phyloP scores from a whole-genome alignment of 2,888 invertebrate species.

The Oeneis ivallda region DNA sequence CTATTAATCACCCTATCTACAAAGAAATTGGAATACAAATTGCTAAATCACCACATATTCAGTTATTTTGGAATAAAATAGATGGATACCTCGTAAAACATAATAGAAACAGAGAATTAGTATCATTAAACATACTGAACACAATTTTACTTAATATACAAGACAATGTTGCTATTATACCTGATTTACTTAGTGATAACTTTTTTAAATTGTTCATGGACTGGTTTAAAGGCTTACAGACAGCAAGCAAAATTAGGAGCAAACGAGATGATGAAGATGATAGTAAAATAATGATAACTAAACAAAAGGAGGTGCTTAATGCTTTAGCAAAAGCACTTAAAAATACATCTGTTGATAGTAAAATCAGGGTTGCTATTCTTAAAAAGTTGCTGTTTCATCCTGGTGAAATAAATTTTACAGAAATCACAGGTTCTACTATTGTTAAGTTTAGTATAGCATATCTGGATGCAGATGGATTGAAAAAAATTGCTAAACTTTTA shows the following conservation, averaged over 20 bases:
- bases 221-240: conserved; percentile 82
- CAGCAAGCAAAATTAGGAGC: conserved; percentile 80
- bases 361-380: conserved; percentile 81
- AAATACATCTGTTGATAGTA: conserved; percentile 69
- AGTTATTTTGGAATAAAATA: conserved; percentile 81
- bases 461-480: conserved; percentile 83
- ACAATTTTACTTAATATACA: conserved; percentile 76
- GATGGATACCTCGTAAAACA: conserved; percentile 68
- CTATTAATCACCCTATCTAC: conserved; percentile 84
- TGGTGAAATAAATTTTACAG: conserved; percentile 88
- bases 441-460: conserved; percentile 84
- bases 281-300: conserved; percentile 76
- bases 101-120: conserved; percentile 83
- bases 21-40: conserved; percentile 81
- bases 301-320: conserved; percentile 80
- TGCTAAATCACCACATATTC: conserved; percentile 74
- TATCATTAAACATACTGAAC: conserved; percentile 82
- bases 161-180: conserved; percentile 72
- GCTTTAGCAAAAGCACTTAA: conserved; percentile 76
- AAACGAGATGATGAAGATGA: conserved; percentile 73
- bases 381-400: conserved; percentile 85
- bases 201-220: conserved; percentile 84
- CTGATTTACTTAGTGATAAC: conserved; percentile 83
- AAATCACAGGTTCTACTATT: conserved; percentile 85
- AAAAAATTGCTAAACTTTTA: conserved; percentile 83